Evolutionary conservation across 2,113 vertebrate genomes (phyloP), one percentile per base, ranked within the genome.

Genomic region (Hucho hucho): DNA sequence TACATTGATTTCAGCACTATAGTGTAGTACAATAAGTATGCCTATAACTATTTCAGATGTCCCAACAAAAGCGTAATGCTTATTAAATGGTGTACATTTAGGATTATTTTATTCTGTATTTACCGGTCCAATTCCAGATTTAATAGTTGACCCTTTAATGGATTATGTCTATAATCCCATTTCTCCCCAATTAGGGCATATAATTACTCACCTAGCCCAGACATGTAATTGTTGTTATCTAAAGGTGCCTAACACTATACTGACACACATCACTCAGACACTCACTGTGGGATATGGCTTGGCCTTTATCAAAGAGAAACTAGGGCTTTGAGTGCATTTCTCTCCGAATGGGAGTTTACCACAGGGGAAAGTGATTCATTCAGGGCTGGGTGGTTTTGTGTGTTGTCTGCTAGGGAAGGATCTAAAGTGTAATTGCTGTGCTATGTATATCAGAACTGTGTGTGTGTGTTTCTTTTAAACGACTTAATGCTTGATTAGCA

Each of bases 341-440:
- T 37, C 68, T 66, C 61, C 70, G 37, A 22, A 72, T 78, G 11
- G 53, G 66, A 69, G 72, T 77, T n/a, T 22, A 77, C 18, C 56
- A 64, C 32, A 59, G 26, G 69, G 53, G 12, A 61, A 78, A 64
- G 22, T 75, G 6, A 75, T 69, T 63, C 18, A 68, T 73, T 76
- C 59, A 28, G 28, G 37, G 72, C 56, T 63, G 56, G 4, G 20
- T 46, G 46, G 49, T 47, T 26, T 74, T 53, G 64, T 28, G 37
- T 37, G 63, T 73, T 32, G 43, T 43, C 20, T 46, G 9, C 29
- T 43, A 20, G 29, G 18, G 67, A 43, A 32, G 20, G 37, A 43
- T 69, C 16, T 47, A 32, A 18, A 18, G 16, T 43, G 20, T 69
- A 46, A 69, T 43, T 69, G 9, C 61, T 7, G 11, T 22, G 18